These are phyloP conservation scores for Aleadryas rufinucha DNA, from an alignment of 2,113 vertebrate genomes.

Conservation along the genomic window DNA sequence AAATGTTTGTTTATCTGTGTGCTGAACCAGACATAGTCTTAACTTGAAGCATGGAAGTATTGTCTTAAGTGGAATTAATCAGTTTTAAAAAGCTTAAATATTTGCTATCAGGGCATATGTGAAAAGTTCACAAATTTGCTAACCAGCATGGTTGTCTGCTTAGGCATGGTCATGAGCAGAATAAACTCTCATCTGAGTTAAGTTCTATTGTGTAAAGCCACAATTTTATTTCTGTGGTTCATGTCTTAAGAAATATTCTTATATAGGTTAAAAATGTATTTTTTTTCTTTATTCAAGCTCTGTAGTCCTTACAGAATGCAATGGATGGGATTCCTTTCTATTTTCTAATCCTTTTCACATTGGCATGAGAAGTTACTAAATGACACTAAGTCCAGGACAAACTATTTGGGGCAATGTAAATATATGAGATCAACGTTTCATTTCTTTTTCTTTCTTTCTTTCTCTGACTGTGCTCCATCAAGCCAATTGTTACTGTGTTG, in stretches of 20 bases:
- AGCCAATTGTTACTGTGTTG: neutral
- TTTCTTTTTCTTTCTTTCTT: neutral
- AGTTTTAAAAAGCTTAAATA: neutral
- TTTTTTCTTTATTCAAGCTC: neutral
- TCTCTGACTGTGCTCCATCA: neutral
- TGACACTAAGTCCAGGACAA: neutral
- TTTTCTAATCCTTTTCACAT: neutral
- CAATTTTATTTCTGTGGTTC: neutral
- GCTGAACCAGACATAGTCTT: neutral
- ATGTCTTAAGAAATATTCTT: neutral
- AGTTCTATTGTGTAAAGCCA: neutral
- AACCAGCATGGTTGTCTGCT: rapidly evolving
- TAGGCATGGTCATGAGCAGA: neutral
- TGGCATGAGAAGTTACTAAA: neutral
- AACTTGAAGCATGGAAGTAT: neutral
- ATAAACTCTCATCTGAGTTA: neutral
- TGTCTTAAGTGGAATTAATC: neutral
- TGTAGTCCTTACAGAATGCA: neutral
- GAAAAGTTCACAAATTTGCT: neutral
- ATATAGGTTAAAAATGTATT: neutral
- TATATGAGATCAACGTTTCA: neutral
- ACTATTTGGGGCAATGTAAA: neutral
- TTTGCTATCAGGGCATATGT: neutral
- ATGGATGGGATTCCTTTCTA: neutral
- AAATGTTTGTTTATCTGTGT: neutral